Evolutionary conservation across 2,113 vertebrate species (phyloP), one percentile per base, ranked within the genome.

Genomic region (Ceyx cyanopectus): DNA sequence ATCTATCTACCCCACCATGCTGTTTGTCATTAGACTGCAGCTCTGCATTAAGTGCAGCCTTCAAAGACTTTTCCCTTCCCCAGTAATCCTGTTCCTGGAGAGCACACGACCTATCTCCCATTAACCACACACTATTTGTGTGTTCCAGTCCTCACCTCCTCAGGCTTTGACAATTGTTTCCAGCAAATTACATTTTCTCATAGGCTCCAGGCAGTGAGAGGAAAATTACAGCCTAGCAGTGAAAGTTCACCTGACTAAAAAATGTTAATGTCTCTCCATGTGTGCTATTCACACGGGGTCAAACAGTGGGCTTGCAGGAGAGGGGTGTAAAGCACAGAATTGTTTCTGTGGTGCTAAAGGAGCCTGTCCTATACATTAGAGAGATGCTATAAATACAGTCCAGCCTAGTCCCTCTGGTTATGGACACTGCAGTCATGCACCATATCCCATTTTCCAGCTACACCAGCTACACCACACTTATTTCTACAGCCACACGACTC

Each of bases 151-250:
- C 76, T 74, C 14, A 87, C 26, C 67, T 89, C 56, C 75, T 80
- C 63, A 60, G 60, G 56, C 14, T 93, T 91, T 82, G 57, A 48
- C 22, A 93, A 15, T 34, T 91, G 68, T 92, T 95, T 74, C 81
- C 63, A 89, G 67, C 18, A 91, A 93, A 87, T 32, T 81, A 43
- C 45, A 1, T 87, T 87, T 91, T 60, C 48, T 89, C 43, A 43
- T 24, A 79, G 75, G 66, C 37, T 93, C 2, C 26, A 77, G 74
- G 75, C 62, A 57, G 9, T 62, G 60, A 87, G 30, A 63, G 19
- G 81, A 89, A 87, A 95, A 92, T 70, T 56, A 60, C 68, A 92
- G 78, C 37, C 74, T 92, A 40, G 50, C 62, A 84, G 32, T 62
- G 51, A 75, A 81, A 81, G 57, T 86, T 62, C 37, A 14, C 14